Evolutionary conservation across 1,140 invertebrate genomes (phyloP).

Genomic region (Pissodes strobi): DNA sequence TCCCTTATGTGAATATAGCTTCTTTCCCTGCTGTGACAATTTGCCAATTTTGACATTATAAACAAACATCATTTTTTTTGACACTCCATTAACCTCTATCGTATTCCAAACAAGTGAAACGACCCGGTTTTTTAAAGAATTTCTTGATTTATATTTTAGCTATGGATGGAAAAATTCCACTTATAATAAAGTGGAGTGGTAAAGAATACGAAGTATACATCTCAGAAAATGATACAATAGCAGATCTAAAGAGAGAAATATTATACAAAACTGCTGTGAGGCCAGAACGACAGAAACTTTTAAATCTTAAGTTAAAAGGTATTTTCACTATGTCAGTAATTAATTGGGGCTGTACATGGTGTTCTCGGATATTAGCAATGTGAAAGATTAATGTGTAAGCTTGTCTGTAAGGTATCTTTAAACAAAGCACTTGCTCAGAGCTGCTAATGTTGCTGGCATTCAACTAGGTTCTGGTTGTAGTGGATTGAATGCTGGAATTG

Average conservation of each 20-base stretch:
- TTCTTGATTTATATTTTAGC: slow-evolving; percentile 15
- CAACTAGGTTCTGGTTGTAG: too few species aligned
- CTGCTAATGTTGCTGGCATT: too few species aligned
- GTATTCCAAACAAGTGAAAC: not conserved
- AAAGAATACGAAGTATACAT: slow-evolving; percentile 80
- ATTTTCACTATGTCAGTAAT: too few species aligned
- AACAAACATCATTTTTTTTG: not conserved
- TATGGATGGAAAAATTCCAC: slow-evolving; percentile 50
- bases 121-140: too few species aligned
- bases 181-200: slow-evolving; percentile 85
- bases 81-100: not conserved
- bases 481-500: too few species aligned
- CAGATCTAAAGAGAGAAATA: slow-evolving; percentile 78
- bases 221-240: slow-evolving; percentile 73
- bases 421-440: too few species aligned
- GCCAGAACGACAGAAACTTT: slow-evolving; percentile 88
- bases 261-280: slow-evolving; percentile 80
- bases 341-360: too few species aligned
- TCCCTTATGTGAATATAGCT: too few species aligned
- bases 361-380: too few species aligned
- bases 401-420: too few species aligned
- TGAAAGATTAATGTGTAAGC: too few species aligned
- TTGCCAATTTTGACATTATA: not conserved
- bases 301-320: slow-evolving; percentile 93
- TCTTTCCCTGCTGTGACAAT: too few species aligned